Evolutionary conservation across 2,113 vertebrate genomes (phyloP), one percentile per base, ranked within the genome.

Genomic region (Takifugu bimaculatus): DNA sequence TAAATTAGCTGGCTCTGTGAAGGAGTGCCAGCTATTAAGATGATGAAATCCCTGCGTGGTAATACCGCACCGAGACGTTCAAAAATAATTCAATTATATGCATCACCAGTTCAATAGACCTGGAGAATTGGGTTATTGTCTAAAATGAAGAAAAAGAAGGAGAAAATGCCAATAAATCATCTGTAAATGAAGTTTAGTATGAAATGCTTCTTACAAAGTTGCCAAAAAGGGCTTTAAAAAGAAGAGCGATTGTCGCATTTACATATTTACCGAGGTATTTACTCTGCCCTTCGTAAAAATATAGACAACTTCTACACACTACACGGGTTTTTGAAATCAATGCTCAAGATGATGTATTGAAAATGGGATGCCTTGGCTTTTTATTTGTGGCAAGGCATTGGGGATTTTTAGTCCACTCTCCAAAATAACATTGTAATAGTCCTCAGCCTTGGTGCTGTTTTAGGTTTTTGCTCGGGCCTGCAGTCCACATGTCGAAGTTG

Each of bases 1-100:
- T 72, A 45, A 75, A 75, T 79, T 51, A 68, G 65, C 71, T 47
- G 53, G 63, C 55, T 68, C 43, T 13, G 52, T 76, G 78, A 77
- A 61, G 50, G 65, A 60, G 57, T 64, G 70, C 76, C 68, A 50
- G 68, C 62, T 56, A 69, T 55, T 68, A 26, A 61, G 50, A 74
- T 51, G 62, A 74, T 73, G 58, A 82, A 86, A 85, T 83, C 82
- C 77, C 68, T 57, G 62, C 78, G 68, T 80, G 73, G 69, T 78
- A 85, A 69, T 79, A 79, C 78, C 54, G 75, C 75, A 77, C 77
- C 61, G 63, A 77, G 67, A 72, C 60, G 20, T 80, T 85, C 64
- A 72, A 78, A 79, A 83, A 79, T 84, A 82, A 85, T 79, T 88
- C 79, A 87, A 88, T 88, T 85, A 83, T 85, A 81, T 82, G 86